A percentile compares a stretch with the other conserved stretches of the same genome.
Evolutionary conservation across 2,888 invertebrate genomes (phyloP).

Genomic region (Scelioninae gen. 1): DNA sequence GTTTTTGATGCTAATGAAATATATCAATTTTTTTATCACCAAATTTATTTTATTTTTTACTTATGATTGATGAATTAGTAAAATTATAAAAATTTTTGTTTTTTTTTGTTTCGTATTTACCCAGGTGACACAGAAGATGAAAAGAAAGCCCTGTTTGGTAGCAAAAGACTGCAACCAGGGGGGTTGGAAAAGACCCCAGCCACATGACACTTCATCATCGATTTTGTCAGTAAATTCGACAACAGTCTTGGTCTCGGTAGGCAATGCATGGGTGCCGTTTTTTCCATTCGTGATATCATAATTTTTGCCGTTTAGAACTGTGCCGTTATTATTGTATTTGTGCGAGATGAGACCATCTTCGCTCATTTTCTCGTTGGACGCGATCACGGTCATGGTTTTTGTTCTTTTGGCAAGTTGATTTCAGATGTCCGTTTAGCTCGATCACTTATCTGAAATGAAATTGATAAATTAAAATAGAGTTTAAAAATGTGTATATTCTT

Average conservation of each 20-base stretch:
- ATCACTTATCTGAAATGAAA: slow-evolving; percentile 6
- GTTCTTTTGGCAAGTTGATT: slow-evolving; percentile 23
- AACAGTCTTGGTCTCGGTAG: slow-evolving; percentile 76
- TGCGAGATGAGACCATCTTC: slow-evolving; percentile 78
- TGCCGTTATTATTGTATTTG: slow-evolving; percentile 80
- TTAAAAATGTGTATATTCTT: no score
- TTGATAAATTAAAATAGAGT: not conserved
- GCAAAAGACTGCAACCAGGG: slow-evolving; percentile 91
- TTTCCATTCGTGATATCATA: slow-evolving; percentile 77
- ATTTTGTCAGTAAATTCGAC: slow-evolving; percentile 79
- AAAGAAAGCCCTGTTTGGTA: slow-evolving; percentile 94
- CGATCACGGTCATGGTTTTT: slow-evolving; percentile 80
- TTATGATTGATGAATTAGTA: no score
- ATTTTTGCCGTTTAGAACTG: slow-evolving; percentile 79
- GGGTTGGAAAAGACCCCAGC: slow-evolving; percentile 92
- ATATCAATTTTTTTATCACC: no score
- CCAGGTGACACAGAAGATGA: slow-evolving; percentile 94
- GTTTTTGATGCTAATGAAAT: no score
- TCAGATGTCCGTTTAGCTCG: slow-evolving; percentile 4
- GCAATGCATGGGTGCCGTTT: slow-evolving; percentile 78
- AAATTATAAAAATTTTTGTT: no score
- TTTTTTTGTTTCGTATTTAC: no score
- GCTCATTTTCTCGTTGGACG: slow-evolving; percentile 77
- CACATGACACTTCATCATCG: slow-evolving; percentile 88
- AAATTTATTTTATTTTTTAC: no score